Evolutionary conservation across 2,113 vertebrate species (phyloP).

Genomic region (Hepsetus odoe): DNA sequence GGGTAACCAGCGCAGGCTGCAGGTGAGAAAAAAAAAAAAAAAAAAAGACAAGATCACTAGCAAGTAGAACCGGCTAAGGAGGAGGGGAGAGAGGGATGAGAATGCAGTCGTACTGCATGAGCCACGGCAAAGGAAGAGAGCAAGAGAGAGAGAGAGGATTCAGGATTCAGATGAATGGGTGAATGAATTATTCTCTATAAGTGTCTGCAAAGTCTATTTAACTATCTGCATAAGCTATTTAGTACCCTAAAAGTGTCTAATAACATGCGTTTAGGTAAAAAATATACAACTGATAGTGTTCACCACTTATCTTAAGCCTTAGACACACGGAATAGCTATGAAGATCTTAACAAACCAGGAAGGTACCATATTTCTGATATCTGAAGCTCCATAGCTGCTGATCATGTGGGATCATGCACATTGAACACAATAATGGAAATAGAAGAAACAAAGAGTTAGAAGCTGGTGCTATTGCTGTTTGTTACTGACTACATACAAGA

Average conservation of each 20-base stretch:
- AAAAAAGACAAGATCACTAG: conserved; percentile 68
- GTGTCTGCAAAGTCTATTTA: too few relatives aligned
- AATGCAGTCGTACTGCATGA: conserved; percentile 55
- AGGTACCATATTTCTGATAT: too few relatives aligned
- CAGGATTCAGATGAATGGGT: neutral
- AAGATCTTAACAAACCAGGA: too few relatives aligned
- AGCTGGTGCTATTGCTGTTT: neutral
- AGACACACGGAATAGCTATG: too few relatives aligned
- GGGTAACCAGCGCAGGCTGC: conserved; percentile 79
- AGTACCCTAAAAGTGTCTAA: neutral
- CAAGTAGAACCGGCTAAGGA: conserved; percentile 45
- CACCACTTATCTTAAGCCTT: too few relatives aligned
- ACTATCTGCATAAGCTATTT: too few relatives aligned
- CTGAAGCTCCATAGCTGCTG: too few relatives aligned
- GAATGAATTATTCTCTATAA: conserved; percentile 29
- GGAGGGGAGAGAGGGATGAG: conserved; percentile 38
- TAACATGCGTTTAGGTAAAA: too few relatives aligned
- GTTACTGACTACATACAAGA: neutral
- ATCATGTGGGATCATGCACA: too few relatives aligned
- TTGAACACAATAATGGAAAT: too few relatives aligned
- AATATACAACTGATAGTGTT: too few relatives aligned
- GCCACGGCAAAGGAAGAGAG: conserved; percentile 37
- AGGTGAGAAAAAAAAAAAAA: conserved; percentile 71
- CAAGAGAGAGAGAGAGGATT: conserved; percentile 35
- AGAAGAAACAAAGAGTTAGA: neutral